Evolutionary conservation across 2,113 vertebrate species (phyloP).

Genomic region (Tetrax tetrax): DNA sequence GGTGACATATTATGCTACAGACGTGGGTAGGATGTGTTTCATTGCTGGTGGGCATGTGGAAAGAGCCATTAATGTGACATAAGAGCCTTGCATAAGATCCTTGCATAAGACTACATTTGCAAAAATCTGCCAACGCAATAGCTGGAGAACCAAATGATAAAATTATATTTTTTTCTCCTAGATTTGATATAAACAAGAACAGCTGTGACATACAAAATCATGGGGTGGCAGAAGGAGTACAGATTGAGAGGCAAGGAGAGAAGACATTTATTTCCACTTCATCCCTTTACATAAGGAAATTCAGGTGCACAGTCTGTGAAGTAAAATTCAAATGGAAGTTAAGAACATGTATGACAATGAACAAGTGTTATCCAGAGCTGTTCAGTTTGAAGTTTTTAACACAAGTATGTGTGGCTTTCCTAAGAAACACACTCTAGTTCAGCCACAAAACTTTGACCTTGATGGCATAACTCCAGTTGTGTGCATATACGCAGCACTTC

Average conservation of each 20-base stretch:
- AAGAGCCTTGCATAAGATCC: neutral
- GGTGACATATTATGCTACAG: neutral
- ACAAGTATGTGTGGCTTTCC: neutral
- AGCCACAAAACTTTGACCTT: neutral
- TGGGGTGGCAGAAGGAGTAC: accelerated
- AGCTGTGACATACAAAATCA: neutral
- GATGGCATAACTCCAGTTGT: neutral
- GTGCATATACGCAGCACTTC: neutral
- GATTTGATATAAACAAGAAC: neutral
- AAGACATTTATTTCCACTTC: neutral
- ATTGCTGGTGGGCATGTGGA: neutral
- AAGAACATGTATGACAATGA: neutral
- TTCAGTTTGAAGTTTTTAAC: neutral
- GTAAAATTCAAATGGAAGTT: neutral
- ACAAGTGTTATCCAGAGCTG: neutral
- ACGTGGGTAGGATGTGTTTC: neutral
- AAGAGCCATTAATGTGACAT: neutral
- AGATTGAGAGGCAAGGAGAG: neutral
- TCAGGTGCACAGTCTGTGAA: neutral
- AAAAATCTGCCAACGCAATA: neutral
- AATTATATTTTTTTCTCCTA: neutral
- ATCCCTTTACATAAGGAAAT: neutral
- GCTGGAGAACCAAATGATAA: neutral
- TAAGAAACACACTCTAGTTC: neutral
- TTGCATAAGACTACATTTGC: neutral